Conservation (phyloP, 2,113 vertebrate species). For the Pampusana beccarii region DNA sequence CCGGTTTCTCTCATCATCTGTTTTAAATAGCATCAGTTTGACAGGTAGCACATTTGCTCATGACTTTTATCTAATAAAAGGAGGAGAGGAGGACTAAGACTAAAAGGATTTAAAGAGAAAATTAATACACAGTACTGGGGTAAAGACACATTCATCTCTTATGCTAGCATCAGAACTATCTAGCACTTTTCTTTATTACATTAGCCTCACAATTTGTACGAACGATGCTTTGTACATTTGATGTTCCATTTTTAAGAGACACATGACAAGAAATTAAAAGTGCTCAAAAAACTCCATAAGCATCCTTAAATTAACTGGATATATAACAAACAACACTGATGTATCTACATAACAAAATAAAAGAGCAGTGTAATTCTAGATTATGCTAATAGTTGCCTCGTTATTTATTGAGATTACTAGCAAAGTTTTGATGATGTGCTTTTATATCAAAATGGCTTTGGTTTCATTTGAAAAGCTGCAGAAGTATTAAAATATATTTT, state of each 20-base stretch:
- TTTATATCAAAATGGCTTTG: neutral
- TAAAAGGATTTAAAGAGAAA: conserved; percentile 3
- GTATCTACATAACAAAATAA: neutral
- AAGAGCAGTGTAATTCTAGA: neutral
- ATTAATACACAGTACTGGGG: neutral
- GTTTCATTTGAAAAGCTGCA: neutral
- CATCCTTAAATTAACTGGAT: neutral
- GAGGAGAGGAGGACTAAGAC: neutral
- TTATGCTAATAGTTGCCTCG: neutral
- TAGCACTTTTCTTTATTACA: neutral
- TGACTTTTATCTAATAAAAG: neutral
- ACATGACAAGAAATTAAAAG: neutral
- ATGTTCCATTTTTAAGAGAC: neutral
- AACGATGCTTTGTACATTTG: neutral
- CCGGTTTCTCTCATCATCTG: neutral
- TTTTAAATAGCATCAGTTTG: neutral
- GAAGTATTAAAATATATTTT: neutral
- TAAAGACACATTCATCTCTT: neutral
- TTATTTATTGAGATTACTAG: neutral
- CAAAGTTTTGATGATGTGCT: neutral
- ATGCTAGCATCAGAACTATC: neutral
- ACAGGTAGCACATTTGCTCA: neutral
- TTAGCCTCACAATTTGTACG: neutral
- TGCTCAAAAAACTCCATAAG: neutral
- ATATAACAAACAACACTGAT: neutral